Conservation (phyloP, 1,140 invertebrate species). For the Drosophila cardini region DNA sequence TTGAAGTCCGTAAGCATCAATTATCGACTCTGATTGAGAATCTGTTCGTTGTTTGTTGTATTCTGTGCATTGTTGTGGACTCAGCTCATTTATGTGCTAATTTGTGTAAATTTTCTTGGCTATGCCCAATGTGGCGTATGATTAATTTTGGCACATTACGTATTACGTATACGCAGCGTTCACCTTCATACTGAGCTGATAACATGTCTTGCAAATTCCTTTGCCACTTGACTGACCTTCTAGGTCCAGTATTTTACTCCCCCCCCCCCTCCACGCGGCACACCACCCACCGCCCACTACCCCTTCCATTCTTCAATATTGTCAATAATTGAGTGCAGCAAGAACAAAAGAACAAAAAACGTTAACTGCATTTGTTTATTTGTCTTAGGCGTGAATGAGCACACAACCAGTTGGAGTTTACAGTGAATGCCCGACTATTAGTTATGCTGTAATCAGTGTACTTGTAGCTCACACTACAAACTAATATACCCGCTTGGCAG, state of each 20-base stretch:
- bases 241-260: slow-evolving; percentile 31
- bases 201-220: slow-evolving; percentile 58
- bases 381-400: slow-evolving; percentile 37
- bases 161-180: slow-evolving; percentile 66
- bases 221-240: slow-evolving; percentile 75
- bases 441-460: not conserved
- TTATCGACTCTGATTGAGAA: slow-evolving; percentile 39
- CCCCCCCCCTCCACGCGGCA: too few species aligned
- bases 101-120: slow-evolving; percentile 47
- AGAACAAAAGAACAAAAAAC: slow-evolving; percentile 25
- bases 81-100: slow-evolving; percentile 71
- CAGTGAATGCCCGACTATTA: not conserved
- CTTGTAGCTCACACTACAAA: not conserved
- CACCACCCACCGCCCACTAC: slow-evolving; percentile 15
- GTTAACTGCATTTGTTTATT: slow-evolving; percentile 22
- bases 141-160: slow-evolving; percentile 42
- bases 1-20: slow-evolving; percentile 49
- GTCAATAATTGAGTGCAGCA: slow-evolving; percentile 7
- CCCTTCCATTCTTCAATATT: not conserved
- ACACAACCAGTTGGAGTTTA: slow-evolving; percentile 11
- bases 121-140: slow-evolving; percentile 63
- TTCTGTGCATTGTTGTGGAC: slow-evolving; percentile 10
- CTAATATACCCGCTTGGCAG: not conserved
- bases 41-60: not conserved
- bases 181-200: slow-evolving; percentile 7